Evolutionary conservation across 2,888 invertebrate genomes (phyloP).

Genomic region (Amblyjoppa fuscipennis): DNA sequence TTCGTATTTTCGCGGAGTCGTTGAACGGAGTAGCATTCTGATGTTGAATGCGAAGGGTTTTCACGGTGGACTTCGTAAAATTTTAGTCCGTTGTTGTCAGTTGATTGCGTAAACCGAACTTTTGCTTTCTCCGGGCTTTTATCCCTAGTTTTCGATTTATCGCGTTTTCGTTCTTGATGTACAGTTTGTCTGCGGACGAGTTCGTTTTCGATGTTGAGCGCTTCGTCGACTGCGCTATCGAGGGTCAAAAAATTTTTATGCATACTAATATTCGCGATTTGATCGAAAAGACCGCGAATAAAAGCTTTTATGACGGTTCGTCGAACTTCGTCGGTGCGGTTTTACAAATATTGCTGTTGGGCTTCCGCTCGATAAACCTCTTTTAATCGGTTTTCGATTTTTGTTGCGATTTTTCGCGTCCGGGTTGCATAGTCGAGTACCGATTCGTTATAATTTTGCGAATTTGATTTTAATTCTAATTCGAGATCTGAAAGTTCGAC

Average conservation of each 20-base stretch:
- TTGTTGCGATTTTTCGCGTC: not conserved
- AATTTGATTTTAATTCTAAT: conserved; percentile 14
- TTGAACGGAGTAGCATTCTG: not conserved
- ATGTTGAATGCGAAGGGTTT: not conserved
- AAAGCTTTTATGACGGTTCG: not conserved
- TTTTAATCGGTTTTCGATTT: not conserved
- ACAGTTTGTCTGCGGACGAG: not conserved
- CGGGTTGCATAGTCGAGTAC: not conserved
- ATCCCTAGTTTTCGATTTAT: not conserved
- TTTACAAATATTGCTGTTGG: not conserved
- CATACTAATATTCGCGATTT: not conserved
- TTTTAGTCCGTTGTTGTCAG: no score
- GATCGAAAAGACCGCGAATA: conserved; percentile 11
- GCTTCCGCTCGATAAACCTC: not conserved
- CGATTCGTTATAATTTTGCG: conserved; percentile 19
- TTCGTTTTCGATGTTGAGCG: not conserved
- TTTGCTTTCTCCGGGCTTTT: not conserved
- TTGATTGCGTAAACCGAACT: not conserved
- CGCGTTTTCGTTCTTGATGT: not conserved
- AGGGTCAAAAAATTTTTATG: not conserved
- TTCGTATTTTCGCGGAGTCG: not conserved
- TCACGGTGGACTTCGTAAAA: no score
- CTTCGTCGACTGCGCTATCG: not conserved
- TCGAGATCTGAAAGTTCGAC: conserved; percentile 18
- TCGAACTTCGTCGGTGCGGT: not conserved